Base-by-base conservation (phyloP, 2,113 vertebrate genomes). In the Phylloscopus trochilus region DNA sequence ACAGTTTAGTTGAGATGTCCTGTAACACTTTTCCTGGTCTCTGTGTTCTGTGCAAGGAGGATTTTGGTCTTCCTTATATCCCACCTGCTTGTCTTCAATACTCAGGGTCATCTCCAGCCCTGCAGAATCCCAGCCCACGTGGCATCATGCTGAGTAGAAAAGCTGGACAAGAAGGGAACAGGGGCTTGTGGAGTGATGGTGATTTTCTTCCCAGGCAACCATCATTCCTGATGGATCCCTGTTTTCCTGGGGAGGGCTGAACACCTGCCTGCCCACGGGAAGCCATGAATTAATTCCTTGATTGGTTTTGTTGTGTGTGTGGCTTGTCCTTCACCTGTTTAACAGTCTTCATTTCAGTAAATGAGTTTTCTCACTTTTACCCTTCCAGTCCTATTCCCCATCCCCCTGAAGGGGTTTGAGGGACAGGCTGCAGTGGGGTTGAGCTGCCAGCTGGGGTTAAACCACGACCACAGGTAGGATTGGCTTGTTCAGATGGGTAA, bases 351-450 rank as follows among this genome's bases (percentile, higher is more conserved):
- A 28, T 64, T 27, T 27, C 26, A 62, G 9, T 8, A 60, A 24
- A 64, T 5, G 7, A 13, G 2, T 41, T 47, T n/a, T 56, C 19
- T 56, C 15, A 3, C n/a, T 56, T 64, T 23, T 15, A 37, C 15
- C 28, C 12, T n/a, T 8, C 14, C 4, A 18, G 0, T 64, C n/a
- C 23, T 64, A 7, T 47, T 7, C 28, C 39, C 10, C 15, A 30
- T 30, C 15, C 11, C 15, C 28, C 41, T 22, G 49, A 18, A 46
- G 18, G 41, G 6, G 6, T 33, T 27, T 53, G 17, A 11, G 47
- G 33, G 6, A 46, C 39, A 62, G n/a, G n/a, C 18, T 46, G 68
- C 33, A 27, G 58, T 27, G 49, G 27, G 81, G 47, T 39, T 55
- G 68, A 73, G 49, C 28, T 37, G 21, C 13, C 67, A 72, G 46